Conservation (phyloP, 2,888 invertebrate species). For the Eristalis arbustorum region DNA sequence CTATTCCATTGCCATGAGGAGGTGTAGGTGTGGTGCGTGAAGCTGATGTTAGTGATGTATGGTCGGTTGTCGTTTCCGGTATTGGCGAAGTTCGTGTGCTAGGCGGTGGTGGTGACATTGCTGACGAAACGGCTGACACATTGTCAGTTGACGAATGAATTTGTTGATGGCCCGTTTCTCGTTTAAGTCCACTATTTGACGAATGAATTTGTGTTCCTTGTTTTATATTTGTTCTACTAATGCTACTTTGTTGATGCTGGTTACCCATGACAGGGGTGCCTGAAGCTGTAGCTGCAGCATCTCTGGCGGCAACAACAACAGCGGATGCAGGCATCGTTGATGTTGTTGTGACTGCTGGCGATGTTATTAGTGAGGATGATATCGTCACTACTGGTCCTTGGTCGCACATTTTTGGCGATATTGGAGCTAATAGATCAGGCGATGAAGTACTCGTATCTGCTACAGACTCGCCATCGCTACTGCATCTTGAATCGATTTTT, state of each 20-base stretch:
- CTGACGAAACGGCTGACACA: slow-evolving; percentile 75
- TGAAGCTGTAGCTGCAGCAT: slow-evolving; percentile 39
- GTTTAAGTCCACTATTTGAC: slow-evolving; percentile 73
- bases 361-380: slow-evolving; percentile 72
- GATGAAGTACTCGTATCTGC: slow-evolving; percentile 96
- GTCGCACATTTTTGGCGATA: slow-evolving; percentile 89
- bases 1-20: slow-evolving; percentile 77
- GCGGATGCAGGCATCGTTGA: slow-evolving; percentile 71
- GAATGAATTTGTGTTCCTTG: slow-evolving; percentile 75
- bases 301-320: slow-evolving; percentile 69
- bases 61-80: slow-evolving; percentile 67
- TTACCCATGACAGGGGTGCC: slow-evolving; percentile 39
- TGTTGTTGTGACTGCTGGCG: slow-evolving; percentile 72
- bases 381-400: slow-evolving; percentile 74
- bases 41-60: slow-evolving; percentile 66
- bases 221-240: slow-evolving; percentile 20
- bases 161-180: slow-evolving; percentile 74
- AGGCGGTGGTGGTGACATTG: slow-evolving; percentile 77
- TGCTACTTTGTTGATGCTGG: slow-evolving; percentile 66
- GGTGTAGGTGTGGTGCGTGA: slow-evolving; percentile 76
- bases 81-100: slow-evolving; percentile 72
- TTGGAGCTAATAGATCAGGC: slow-evolving; percentile 91
- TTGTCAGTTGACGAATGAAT: slow-evolving; percentile 77
- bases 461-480: slow-evolving; percentile 97
- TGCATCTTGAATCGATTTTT: slow-evolving; percentile 98